Evolutionary conservation across 1,140 invertebrate genomes (phyloP).

Genomic region (Drosophila funebris): DNA sequence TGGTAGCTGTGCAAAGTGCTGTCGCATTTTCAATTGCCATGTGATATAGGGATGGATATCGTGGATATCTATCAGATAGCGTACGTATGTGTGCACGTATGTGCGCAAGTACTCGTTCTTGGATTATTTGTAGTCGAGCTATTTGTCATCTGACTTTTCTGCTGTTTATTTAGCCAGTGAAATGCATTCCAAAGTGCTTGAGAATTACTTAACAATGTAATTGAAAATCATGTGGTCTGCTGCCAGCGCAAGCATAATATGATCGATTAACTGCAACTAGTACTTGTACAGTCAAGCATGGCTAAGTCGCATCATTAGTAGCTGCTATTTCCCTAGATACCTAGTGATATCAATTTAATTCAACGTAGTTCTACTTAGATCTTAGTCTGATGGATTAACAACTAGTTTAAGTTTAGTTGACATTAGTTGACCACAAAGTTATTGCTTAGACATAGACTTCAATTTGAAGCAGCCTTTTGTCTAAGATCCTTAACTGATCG

Average conservation of each 20-base stretch:
- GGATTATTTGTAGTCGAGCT: constrained; percentile 37
- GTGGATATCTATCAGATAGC: constrained; percentile 24
- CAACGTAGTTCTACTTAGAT: no score
- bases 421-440: no score
- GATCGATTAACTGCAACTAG: constrained; percentile 34
- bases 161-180: constrained; percentile 42
- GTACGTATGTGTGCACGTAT: not conserved
- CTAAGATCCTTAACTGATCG: no score
- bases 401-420: no score
- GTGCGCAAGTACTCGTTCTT: constrained; percentile 12
- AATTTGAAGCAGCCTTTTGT: no score
- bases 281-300: not conserved
- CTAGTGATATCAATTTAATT: no score
- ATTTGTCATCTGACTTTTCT: constrained; percentile 44
- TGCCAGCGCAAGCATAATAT: constrained; percentile 2
- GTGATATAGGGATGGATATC: constrained; percentile 53
- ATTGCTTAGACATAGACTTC: no score
- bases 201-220: constrained; percentile 37
- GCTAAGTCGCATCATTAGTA: not conserved
- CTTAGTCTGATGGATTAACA: no score
- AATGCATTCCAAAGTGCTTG: constrained; percentile 39
- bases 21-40: constrained; percentile 66
- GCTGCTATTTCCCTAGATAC: no score
- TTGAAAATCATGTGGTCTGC: constrained; percentile 30
- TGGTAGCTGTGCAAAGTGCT: constrained; percentile 60